Evolutionary conservation across 1,140 invertebrate genomes (phyloP).

Genomic region (Neoseiulus cucumeris): DNA sequence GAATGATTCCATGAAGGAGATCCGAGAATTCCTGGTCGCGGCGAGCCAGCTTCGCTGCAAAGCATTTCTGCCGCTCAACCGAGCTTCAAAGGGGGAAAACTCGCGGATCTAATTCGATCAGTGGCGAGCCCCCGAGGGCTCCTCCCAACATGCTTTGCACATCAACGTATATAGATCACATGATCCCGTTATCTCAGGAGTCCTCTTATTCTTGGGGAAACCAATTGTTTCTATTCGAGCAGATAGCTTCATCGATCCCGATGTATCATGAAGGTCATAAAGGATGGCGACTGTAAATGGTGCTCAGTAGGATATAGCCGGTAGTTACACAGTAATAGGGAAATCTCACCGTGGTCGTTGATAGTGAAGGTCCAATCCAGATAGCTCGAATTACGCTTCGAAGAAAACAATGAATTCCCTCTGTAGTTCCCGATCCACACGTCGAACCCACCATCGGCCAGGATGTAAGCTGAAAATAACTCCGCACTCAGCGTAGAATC

Average conservation of each 20-base stretch:
- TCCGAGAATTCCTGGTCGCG: too few species aligned
- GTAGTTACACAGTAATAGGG: not conserved
- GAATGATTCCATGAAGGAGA: too few species aligned
- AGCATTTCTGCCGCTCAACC: not conserved
- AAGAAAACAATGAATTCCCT: not conserved
- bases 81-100: not conserved
- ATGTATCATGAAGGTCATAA: not conserved
- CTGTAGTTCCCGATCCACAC: not conserved
- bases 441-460: not conserved
- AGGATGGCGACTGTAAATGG: not conserved
- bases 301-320: not conserved
- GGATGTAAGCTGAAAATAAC: not conserved
- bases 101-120: too few species aligned
- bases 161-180: too few species aligned
- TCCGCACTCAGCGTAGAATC: too few species aligned
- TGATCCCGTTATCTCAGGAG: too few species aligned
- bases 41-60: too few species aligned
- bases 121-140: too few species aligned
- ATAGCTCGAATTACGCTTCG: not conserved
- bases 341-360: constrained; percentile 3
- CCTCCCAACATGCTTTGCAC: too few species aligned
- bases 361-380: not conserved
- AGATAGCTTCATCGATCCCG: too few species aligned
- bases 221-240: too few species aligned
- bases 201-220: too few species aligned